phyloP scores from a whole-genome alignment of 2,888 invertebrate species.

The Xanthorhoe spadicearia region DNA sequence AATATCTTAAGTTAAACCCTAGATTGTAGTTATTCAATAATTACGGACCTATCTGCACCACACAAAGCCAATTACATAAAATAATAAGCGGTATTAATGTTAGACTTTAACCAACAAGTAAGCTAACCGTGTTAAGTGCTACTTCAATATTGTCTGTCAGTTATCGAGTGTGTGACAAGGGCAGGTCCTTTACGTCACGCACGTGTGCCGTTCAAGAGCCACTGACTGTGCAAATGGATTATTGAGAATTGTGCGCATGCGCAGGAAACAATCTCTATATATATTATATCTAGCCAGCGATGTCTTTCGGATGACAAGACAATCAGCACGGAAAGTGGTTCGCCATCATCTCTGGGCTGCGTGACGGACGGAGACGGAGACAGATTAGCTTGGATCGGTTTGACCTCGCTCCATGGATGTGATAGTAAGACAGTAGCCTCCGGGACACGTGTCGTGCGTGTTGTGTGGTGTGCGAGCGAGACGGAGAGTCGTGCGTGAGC shows the following conservation, averaged over 20 bases:
- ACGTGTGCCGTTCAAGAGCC: not conserved
- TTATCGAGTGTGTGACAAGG: constrained; percentile 1
- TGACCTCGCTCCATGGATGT: constrained; percentile 30
- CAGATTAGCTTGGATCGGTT: constrained; percentile 8
- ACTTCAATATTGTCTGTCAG: not conserved
- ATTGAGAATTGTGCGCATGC: constrained; percentile 16
- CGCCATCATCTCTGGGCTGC: not conserved
- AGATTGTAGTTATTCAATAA: not conserved
- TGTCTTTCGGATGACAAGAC: constrained; percentile 9
- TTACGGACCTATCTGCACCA: not conserved
- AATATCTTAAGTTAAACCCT: not conserved
- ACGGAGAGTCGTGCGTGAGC: not conserved
- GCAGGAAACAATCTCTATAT: constrained; percentile 28
- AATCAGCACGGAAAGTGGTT: constrained; percentile 11
- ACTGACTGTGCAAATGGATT: constrained; percentile 9
- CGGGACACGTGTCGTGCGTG: constrained; percentile 1
- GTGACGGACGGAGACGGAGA: constrained; percentile 14
- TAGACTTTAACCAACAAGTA: not conserved
- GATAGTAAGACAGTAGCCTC: constrained; percentile 21
- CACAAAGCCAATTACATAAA: not conserved
- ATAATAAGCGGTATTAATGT: not conserved
- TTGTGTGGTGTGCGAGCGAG: not conserved
- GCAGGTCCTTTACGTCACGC: constrained; percentile 5
- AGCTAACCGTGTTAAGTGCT: constrained; percentile 3
- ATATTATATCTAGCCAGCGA: constrained; percentile 10